Evolutionary conservation across 2,113 vertebrate species (phyloP).

Genomic region (Coptodon rendalli): DNA sequence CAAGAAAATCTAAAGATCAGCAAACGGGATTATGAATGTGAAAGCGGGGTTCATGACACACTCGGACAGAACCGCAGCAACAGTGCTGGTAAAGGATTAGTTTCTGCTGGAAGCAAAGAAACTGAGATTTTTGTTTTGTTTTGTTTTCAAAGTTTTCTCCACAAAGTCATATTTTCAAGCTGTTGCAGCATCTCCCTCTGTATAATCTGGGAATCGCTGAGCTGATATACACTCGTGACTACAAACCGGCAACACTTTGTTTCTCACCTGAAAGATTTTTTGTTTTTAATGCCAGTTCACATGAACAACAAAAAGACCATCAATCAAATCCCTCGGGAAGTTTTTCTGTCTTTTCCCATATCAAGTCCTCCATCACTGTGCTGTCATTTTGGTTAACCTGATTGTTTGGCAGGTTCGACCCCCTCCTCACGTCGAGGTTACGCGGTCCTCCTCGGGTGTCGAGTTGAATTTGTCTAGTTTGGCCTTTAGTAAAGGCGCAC

Average conservation of each 20-base stretch:
- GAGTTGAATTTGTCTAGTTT: slow-evolving; percentile 45
- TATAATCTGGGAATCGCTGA: background rate
- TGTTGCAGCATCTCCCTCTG: background rate
- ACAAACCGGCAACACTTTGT: background rate
- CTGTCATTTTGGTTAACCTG: slow-evolving; percentile 1
- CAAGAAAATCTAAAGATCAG: background rate
- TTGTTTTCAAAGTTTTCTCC: background rate
- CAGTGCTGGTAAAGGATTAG: background rate
- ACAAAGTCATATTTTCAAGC: background rate
- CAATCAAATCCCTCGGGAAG: background rate
- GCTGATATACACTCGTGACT: background rate
- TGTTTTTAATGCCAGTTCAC: background rate
- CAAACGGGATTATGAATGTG: background rate
- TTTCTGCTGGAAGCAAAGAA: background rate
- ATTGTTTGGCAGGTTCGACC: background rate
- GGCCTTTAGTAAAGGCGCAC: slow-evolving; percentile 26
- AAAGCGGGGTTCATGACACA: background rate
- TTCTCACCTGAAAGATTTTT: background rate
- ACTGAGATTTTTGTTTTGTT: background rate
- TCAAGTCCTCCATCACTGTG: background rate
- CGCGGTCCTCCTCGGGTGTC: slow-evolving; percentile 25
- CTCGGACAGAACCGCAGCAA: background rate
- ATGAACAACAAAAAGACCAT: slow-evolving; percentile 23
- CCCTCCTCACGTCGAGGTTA: slow-evolving; percentile 12
- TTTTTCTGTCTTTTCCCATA: slow-evolving; percentile 1